These are phyloP conservation scores for Pyrocoelia pectoralis DNA, from an alignment of 2,888 invertebrate genomes.

Conservation along the genomic window DNA sequence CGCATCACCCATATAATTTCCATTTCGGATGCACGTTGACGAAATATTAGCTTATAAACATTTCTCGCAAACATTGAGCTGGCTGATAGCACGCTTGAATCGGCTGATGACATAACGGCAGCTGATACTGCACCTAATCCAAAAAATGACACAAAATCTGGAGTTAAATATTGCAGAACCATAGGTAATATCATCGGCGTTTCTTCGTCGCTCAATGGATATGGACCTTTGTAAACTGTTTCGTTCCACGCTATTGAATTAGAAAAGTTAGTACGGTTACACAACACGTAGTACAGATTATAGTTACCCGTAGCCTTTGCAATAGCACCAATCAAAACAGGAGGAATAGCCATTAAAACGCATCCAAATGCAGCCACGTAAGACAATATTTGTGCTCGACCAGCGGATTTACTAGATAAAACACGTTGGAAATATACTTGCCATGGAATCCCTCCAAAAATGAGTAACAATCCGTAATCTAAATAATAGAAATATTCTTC, in stretches of 20 bases:
- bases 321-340: constrained; percentile 96
- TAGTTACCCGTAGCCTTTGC: constrained; percentile 89
- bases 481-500: constrained; percentile 82
- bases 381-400: constrained; percentile 91
- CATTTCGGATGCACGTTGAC: constrained; percentile 95
- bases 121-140: constrained; percentile 98
- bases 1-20: constrained; percentile 98
- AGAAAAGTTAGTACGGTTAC: neutral
- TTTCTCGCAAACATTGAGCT: constrained; percentile 99
- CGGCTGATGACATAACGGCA: constrained; percentile 99
- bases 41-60: constrained; percentile 96
- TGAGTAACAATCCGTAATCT: constrained; percentile 86
- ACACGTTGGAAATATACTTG: constrained; percentile 99
- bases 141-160: constrained; percentile 95
- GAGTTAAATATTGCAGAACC: constrained; percentile 96
- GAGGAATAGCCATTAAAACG: constrained; percentile 96
- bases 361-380: constrained; percentile 97
- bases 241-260: constrained; percentile 86
- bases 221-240: constrained; percentile 82
- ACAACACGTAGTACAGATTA: neutral
- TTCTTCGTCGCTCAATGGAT: constrained; percentile 77
- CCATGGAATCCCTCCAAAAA: constrained; percentile 98
- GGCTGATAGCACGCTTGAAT: constrained; percentile 97
- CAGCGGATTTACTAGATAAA: constrained; percentile 93
- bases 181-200: constrained; percentile 96